Conservation (phyloP, 2,113 vertebrate species). For the Australoheros scitulus region DNA sequence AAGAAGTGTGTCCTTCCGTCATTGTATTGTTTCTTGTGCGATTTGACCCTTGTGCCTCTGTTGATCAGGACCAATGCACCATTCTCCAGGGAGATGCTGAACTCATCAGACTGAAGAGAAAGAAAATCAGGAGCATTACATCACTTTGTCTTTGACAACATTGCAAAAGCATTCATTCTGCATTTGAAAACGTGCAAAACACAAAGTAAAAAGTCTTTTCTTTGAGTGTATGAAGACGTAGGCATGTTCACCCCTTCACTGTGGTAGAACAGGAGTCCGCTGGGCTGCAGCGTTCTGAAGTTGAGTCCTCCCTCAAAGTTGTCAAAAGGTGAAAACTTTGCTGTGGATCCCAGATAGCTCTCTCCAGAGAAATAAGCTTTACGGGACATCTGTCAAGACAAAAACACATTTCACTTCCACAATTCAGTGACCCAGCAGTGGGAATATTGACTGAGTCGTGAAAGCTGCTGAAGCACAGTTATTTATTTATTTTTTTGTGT, state of each 20-base stretch:
- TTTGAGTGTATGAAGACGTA: not conserved
- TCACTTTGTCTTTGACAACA: not conserved
- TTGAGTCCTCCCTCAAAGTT: constrained; percentile 93
- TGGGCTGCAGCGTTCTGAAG: constrained; percentile 90
- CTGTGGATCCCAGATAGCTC: constrained; percentile 89
- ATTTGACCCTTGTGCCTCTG: constrained; percentile 86
- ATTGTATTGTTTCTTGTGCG: constrained; percentile 85
- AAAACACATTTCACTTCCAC: constrained; percentile 10
- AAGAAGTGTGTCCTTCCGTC: constrained; percentile 91
- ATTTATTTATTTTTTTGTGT: not conserved
- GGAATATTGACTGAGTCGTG: not conserved
- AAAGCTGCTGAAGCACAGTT: not conserved
- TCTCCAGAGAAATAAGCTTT: constrained; percentile 92
- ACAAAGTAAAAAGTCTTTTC: not conserved
- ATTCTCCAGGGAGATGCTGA: constrained; percentile 90
- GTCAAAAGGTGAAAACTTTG: constrained; percentile 86
- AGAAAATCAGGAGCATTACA: not conserved
- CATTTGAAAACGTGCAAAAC: not conserved
- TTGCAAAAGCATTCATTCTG: not conserved
- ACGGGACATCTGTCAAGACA: constrained; percentile 86
- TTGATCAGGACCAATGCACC: constrained; percentile 88
- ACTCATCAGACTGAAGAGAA: constrained; percentile 83
- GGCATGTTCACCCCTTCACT: constrained; percentile 82
- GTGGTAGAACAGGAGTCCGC: constrained; percentile 89
- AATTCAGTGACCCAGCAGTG: not conserved